These are phyloP conservation scores for Hepsetus odoe DNA, from an alignment of 2,113 vertebrate genomes.

Conservation along the genomic window DNA sequence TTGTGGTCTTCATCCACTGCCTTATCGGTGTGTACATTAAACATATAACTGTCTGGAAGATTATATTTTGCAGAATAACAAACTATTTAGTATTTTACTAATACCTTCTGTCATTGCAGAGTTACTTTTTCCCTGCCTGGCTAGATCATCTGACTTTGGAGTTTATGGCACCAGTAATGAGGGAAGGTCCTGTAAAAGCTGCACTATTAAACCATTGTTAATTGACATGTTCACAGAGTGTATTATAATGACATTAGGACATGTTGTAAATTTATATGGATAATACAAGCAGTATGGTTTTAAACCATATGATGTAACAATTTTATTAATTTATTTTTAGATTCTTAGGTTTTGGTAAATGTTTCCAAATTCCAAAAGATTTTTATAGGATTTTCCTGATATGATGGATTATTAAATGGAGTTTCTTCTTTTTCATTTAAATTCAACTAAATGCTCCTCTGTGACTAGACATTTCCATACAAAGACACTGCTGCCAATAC, in stretches of 20 bases:
- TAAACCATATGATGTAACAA: too few relatives aligned
- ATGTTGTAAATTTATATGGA: too few relatives aligned
- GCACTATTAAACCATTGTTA: not conserved
- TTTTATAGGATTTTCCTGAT: not conserved
- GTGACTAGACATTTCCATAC: not conserved
- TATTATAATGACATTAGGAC: not conserved
- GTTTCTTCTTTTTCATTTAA: too few relatives aligned
- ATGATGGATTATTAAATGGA: not conserved
- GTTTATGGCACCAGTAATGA: too few relatives aligned
- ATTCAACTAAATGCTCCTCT: not conserved
- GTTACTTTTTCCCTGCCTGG: too few relatives aligned
- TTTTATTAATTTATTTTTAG: too few relatives aligned
- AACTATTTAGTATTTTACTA: not conserved
- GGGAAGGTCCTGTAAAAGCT: not conserved
- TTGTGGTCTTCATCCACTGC: not conserved
- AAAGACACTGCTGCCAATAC: not conserved
- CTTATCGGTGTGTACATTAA: not conserved
- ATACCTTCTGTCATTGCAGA: too few relatives aligned
- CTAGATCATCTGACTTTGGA: too few relatives aligned
- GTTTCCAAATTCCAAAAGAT: not conserved
- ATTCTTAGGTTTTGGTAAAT: not conserved
- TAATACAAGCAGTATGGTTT: too few relatives aligned
- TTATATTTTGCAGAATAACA: not conserved
- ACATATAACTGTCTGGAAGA: conserved; percentile 7
- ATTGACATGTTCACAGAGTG: not conserved